These are phyloP conservation scores for Hydrozoanthus gracilis DNA, from an alignment of 92 coral and sea anemone species.

Conservation along the genomic window DNA sequence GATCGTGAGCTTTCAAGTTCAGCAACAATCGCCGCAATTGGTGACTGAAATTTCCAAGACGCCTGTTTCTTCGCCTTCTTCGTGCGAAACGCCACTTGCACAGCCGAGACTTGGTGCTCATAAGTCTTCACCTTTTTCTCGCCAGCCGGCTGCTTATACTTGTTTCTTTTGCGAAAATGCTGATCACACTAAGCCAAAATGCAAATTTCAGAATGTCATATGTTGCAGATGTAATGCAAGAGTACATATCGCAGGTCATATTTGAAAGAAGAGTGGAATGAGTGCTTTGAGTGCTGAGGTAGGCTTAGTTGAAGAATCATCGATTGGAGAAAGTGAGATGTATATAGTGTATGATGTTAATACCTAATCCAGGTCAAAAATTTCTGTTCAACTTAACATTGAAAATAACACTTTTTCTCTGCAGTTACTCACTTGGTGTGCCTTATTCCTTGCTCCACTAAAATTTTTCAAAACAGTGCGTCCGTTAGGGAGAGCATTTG, in stretches of 20 bases:
- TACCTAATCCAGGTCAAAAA: constrained; percentile 54
- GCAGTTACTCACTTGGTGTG: constrained; percentile 68
- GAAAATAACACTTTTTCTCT: constrained; percentile 52
- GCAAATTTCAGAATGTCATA: constrained; percentile 48
- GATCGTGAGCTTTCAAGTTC: too few relatives aligned
- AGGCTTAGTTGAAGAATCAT: constrained; percentile 26
- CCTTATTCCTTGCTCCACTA: constrained; percentile 37
- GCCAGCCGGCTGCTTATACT: constrained; percentile 13
- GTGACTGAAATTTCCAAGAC: constrained; percentile 25
- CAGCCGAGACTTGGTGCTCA: constrained; percentile 22
- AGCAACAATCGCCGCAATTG: too few relatives aligned
- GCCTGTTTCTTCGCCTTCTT: not conserved
- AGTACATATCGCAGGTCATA: too few relatives aligned
- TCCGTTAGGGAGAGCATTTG: constrained; percentile 15
- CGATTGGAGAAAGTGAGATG: constrained; percentile 36
- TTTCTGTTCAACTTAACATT: constrained; percentile 63
- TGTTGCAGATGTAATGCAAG: constrained; percentile 55
- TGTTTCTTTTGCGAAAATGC: constrained; percentile 51
- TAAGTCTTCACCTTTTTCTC: constrained; percentile 5
- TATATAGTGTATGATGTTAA: constrained; percentile 61
- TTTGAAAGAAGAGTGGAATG: constrained; percentile 33
- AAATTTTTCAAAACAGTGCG: not conserved
- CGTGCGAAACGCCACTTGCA: constrained; percentile 10
- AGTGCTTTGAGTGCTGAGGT: constrained; percentile 22
- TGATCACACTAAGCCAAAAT: constrained; percentile 43